Conservation (phyloP, 2,888 invertebrate genomes). For the Lasioglossum calceatum region DNA sequence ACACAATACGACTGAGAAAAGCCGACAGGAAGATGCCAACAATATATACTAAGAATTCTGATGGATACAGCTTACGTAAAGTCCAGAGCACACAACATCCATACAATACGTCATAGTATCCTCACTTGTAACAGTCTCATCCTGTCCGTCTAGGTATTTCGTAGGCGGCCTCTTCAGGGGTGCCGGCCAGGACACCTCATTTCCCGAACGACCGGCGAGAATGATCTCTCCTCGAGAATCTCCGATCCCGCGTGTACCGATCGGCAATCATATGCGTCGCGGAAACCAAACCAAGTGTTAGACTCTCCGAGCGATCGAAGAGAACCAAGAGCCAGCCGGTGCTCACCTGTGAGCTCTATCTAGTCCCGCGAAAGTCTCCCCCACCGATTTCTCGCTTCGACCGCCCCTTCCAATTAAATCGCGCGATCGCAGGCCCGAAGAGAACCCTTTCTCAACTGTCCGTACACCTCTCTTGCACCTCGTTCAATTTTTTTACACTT, state of each 20-base stretch:
- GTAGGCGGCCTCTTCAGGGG: slow-evolving; percentile 7
- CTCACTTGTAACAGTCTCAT: slow-evolving; percentile 48
- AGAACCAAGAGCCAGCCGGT: slow-evolving; percentile 30
- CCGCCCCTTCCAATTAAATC: slow-evolving; percentile 50
- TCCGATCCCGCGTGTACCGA: slow-evolving; percentile 9
- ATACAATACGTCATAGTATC: background rate
- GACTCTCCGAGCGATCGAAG: slow-evolving; percentile 21
- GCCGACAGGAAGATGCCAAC: background rate
- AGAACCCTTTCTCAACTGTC: slow-evolving; percentile 36
- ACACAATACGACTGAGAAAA: background rate
- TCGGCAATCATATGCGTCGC: background rate
- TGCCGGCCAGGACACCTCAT: slow-evolving; percentile 29
- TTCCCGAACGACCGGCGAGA: slow-evolving; percentile 6
- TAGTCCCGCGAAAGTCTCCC: slow-evolving; percentile 56
- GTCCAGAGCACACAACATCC: background rate
- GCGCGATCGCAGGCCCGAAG: background rate
- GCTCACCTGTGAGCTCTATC: slow-evolving; percentile 39
- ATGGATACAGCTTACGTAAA: background rate
- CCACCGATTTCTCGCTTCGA: slow-evolving; percentile 25
- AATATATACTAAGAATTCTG: background rate
- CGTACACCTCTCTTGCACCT: background rate
- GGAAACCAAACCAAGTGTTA: background rate
- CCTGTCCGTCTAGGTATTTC: slow-evolving; percentile 21
- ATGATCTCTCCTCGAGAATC: background rate
- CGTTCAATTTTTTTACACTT: background rate